Conservation (phyloP, 2,797 vertebrate species). For the Macropodus opercularis region DNA sequence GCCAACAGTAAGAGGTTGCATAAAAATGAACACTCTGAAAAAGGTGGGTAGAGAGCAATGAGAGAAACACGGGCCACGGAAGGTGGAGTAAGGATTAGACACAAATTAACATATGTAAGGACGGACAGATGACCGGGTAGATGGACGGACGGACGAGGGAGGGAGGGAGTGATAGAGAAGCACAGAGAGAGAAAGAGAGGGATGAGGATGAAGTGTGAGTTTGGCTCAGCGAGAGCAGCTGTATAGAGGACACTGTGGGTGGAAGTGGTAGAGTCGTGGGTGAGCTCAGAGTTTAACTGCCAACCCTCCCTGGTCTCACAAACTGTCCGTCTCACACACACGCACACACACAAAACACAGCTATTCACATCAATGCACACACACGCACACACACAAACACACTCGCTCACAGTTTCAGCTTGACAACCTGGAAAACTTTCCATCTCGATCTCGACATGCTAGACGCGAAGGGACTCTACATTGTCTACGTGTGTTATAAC, state of each 20-base stretch:
- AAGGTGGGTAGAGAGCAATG: constrained; percentile 58
- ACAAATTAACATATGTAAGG: constrained; percentile 48
- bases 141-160: constrained; percentile 33
- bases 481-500: constrained; percentile 22
- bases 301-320: constrained; percentile 80
- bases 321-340: constrained; percentile 76
- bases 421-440: constrained; percentile 62
- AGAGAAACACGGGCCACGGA: constrained; percentile 43
- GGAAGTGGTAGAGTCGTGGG: constrained; percentile 86
- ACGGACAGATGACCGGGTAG: constrained; percentile 21
- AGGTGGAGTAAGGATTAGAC: constrained; percentile 55
- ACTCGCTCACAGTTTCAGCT: constrained; percentile 40
- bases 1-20: constrained; percentile 32
- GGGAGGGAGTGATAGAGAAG: constrained; percentile 47
- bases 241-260: constrained; percentile 87
- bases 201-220: constrained; percentile 82
- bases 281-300: constrained; percentile 83
- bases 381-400: constrained; percentile 18
- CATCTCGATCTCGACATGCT: constrained; percentile 41
- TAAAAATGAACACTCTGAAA: constrained; percentile 42
- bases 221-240: constrained; percentile 86
- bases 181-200: constrained; percentile 63
- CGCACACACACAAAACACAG: constrained; percentile 18
- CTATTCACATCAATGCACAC: constrained; percentile 23
- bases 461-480: constrained; percentile 50